Percentiles rank a stretch among this genome's conserved stretches.
These are phyloP conservation scores for Drosophila stalkeri DNA, from an alignment of 2,888 invertebrate species.

Conservation along the genomic window DNA sequence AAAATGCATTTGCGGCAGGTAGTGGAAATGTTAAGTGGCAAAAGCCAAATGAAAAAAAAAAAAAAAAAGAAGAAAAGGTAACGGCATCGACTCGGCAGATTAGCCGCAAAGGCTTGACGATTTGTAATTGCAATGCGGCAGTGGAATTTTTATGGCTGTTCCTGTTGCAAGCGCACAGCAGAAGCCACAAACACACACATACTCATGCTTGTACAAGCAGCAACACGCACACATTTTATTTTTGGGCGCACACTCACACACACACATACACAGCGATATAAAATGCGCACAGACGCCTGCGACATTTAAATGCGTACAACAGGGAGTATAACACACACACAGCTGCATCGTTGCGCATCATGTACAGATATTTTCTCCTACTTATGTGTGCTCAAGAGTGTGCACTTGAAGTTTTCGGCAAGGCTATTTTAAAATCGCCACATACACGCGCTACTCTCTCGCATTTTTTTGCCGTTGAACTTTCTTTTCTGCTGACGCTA, in stretches of 20 bases:
- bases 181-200: constrained; percentile 33
- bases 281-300: constrained; percentile 45
- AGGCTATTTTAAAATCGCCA: constrained; percentile 75
- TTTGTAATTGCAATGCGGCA: constrained; percentile 57
- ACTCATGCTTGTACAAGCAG: constrained; percentile 12
- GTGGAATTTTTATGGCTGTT: constrained; percentile 67
- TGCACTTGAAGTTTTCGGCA: constrained; percentile 80
- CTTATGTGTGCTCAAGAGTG: constrained; percentile 62
- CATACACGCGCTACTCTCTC: constrained; percentile 60
- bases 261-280: constrained; percentile 5
- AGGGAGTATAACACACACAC: constrained; percentile 25
- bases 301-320: constrained; percentile 61
- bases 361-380: constrained; percentile 67
- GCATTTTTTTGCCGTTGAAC: constrained; percentile 65
- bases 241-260: constrained; percentile 58
- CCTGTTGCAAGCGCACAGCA: constrained; percentile 61
- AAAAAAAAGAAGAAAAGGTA: constrained; percentile 9
- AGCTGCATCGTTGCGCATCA: constrained; percentile 36
- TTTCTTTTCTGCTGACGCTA: constrained; percentile 79
- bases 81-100: constrained; percentile 46
- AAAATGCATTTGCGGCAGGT: constrained; percentile 45
- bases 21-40: constrained; percentile 29
- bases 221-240: constrained; percentile 66
- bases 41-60: constrained; percentile 7
- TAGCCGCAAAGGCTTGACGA: constrained; percentile 40